Evolutionary conservation across 2,888 invertebrate genomes (phyloP).

Genomic region (Scaptomyza tumidula): DNA sequence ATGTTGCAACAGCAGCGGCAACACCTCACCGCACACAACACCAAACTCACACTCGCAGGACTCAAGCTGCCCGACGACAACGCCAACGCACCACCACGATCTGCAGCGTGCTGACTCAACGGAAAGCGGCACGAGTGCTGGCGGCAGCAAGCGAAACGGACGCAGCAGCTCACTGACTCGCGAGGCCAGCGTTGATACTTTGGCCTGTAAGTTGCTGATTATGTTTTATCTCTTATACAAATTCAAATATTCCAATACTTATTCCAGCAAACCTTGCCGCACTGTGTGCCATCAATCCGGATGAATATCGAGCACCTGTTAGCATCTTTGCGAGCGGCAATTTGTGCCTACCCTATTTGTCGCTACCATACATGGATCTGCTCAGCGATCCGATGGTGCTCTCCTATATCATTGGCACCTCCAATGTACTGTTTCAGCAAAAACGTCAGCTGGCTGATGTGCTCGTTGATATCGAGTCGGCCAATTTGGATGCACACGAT

Average conservation of each 20-base stretch:
- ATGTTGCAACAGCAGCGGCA: slow-evolving; percentile 72
- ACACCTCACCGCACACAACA: slow-evolving; percentile 65
- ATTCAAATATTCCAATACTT: background rate
- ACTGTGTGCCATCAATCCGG: slow-evolving; percentile 81
- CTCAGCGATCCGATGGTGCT: slow-evolving; percentile 94
- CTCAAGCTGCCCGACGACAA: slow-evolving; percentile 53
- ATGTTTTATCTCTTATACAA: background rate
- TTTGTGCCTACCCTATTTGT: slow-evolving; percentile 97
- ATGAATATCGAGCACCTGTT: slow-evolving; percentile 93
- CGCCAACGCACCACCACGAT: slow-evolving; percentile 57
- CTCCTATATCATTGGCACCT: slow-evolving; percentile 97
- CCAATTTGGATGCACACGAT: slow-evolving; percentile 92
- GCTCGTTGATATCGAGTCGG: slow-evolving; percentile 94
- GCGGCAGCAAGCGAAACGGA: slow-evolving; percentile 64
- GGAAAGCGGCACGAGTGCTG: slow-evolving; percentile 51
- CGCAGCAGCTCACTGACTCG: slow-evolving; percentile 86
- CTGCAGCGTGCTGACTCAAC: slow-evolving; percentile 82
- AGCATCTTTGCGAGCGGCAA: slow-evolving; percentile 95
- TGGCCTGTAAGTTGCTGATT: slow-evolving; percentile 85
- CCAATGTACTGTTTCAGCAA: slow-evolving; percentile 98
- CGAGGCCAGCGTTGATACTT: slow-evolving; percentile 89
- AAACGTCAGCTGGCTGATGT: slow-evolving; percentile 96
- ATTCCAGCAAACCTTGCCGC: slow-evolving; percentile 79
- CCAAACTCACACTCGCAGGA: slow-evolving; percentile 70
- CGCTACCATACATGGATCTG: slow-evolving; percentile 96